phyloP scores from a whole-genome alignment of 2,888 invertebrate species.

The Stenolophus ochropezus region DNA sequence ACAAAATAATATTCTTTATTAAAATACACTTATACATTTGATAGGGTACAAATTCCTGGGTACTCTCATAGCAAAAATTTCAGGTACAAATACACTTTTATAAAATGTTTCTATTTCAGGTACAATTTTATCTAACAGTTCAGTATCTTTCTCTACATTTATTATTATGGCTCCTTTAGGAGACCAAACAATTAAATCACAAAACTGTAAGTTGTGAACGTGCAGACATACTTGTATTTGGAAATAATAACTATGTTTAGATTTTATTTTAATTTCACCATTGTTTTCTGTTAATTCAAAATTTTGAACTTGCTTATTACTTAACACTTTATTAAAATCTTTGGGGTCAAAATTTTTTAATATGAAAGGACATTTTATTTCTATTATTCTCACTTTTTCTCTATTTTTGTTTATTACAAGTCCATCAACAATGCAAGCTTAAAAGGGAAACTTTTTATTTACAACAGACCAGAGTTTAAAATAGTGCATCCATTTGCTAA shows the following conservation, averaged over 20 bases:
- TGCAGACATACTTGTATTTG: not conserved
- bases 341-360: not conserved
- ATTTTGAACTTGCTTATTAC: not conserved
- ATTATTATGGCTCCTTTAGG: not conserved
- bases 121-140: not conserved
- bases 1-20: not conserved
- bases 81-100: not conserved
- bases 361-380: not conserved
- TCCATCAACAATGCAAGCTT: not conserved
- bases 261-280: not conserved
- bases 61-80: not conserved
- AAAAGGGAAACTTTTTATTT: not conserved
- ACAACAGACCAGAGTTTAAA: not conserved
- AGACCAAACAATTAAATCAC: not conserved
- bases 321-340: not conserved
- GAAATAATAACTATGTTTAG: not conserved
- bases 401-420: not conserved
- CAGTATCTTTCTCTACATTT: not conserved
- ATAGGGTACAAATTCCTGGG: not conserved
- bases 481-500: not conserved
- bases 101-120: not conserved
- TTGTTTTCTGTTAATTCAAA: not conserved
- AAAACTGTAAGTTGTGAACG: not conserved
- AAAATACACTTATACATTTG: not conserved
- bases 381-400: not conserved